Evolutionary conservation across 2,113 vertebrate genomes (phyloP).

Genomic region (Phyllostomus discolor): DNA sequence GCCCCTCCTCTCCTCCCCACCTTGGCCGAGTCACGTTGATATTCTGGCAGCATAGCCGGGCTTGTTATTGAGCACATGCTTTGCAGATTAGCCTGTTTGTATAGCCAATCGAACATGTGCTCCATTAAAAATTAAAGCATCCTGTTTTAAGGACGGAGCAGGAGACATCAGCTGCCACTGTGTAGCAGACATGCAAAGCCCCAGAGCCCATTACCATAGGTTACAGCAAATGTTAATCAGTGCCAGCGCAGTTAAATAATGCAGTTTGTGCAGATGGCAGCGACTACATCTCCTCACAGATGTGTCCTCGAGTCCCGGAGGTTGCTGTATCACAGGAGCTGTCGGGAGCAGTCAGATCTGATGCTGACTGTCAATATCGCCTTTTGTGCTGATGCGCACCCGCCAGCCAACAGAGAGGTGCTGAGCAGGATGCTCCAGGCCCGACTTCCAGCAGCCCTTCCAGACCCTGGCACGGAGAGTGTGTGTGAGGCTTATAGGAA

Average conservation of each 20-base stretch:
- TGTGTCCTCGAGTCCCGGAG: slow-evolving; percentile 84
- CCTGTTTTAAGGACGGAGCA: slow-evolving; percentile 88
- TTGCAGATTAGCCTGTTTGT: slow-evolving; percentile 93
- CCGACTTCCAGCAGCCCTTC: background rate
- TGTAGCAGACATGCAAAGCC: slow-evolving; percentile 86
- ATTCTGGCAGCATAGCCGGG: slow-evolving; percentile 82
- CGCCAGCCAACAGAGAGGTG: slow-evolving; percentile 51
- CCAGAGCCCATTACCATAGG: slow-evolving; percentile 90
- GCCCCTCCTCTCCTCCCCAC: slow-evolving; percentile 47
- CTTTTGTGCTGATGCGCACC: slow-evolving; percentile 70
- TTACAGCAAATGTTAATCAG: slow-evolving; percentile 93
- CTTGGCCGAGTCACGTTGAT: slow-evolving; percentile 76
- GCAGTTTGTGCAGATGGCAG: slow-evolving; percentile 90
- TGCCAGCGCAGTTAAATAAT: slow-evolving; percentile 90
- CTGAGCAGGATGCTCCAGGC: background rate
- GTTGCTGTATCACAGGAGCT: slow-evolving; percentile 84
- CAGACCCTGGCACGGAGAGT: background rate
- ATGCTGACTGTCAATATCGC: slow-evolving; percentile 77
- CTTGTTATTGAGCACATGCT: slow-evolving; percentile 90
- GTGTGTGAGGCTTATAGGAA: background rate
- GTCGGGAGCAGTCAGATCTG: slow-evolving; percentile 80
- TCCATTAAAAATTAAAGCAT: slow-evolving; percentile 93
- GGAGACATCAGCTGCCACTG: slow-evolving; percentile 88
- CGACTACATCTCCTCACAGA: slow-evolving; percentile 84
- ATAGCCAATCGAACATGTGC: slow-evolving; percentile 92